These are phyloP conservation scores for Gallinago nigripennis DNA, from an alignment of 2,797 vertebrate species.

Conservation along the genomic window DNA sequence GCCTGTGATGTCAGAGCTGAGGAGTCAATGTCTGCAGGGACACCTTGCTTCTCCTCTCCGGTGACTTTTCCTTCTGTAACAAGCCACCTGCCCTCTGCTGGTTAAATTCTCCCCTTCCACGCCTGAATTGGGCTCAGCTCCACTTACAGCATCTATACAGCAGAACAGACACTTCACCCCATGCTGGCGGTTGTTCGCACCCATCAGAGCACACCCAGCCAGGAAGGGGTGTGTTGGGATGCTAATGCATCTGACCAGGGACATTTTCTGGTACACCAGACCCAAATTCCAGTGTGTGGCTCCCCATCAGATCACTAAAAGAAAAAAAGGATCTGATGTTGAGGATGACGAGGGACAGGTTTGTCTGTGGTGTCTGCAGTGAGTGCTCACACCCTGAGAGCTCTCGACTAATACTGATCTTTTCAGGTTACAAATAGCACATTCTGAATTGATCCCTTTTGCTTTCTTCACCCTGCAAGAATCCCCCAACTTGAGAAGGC, in stretches of 20 bases:
- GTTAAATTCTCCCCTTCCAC: background rate
- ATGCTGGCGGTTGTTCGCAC: fast-evolving
- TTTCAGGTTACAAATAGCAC: background rate
- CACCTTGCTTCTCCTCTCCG: background rate
- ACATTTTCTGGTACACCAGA: background rate
- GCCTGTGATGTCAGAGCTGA: background rate
- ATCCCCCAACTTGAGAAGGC: background rate
- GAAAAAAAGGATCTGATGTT: background rate
- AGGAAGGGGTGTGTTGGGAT: background rate
- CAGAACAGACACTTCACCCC: fast-evolving
- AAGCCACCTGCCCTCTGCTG: background rate
- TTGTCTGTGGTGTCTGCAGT: background rate
- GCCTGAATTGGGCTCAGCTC: fast-evolving
- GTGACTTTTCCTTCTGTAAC: background rate
- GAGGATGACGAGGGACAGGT: background rate
- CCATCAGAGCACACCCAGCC: background rate
- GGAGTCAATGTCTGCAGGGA: background rate
- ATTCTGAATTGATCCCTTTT: background rate
- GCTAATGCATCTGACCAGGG: background rate
- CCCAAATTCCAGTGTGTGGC: background rate
- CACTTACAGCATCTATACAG: fast-evolving
- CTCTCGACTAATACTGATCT: background rate
- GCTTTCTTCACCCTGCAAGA: background rate
- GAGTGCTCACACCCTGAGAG: background rate
- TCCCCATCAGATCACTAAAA: background rate